phyloP scores from a whole-genome alignment of 2,113 vertebrate genomes.

The Anolis sagrei region DNA sequence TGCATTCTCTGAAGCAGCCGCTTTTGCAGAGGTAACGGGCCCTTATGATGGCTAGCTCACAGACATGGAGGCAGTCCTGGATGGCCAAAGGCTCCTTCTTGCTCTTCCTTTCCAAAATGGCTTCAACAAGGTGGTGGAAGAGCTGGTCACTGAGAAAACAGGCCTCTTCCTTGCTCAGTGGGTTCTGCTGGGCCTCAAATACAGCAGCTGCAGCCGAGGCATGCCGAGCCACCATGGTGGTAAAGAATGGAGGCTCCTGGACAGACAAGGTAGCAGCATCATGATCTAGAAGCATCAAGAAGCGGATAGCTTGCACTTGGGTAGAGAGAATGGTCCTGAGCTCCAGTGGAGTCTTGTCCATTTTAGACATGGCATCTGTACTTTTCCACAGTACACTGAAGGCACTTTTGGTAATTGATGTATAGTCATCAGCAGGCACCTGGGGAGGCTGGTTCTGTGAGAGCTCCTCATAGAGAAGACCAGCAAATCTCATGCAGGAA shows the following conservation, averaged over 20 bases:
- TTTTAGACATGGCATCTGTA: not conserved
- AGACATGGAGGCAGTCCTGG: constrained; percentile 59
- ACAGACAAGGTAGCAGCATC: not conserved
- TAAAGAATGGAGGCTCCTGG: constrained; percentile 70
- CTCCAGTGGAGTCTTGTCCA: not conserved
- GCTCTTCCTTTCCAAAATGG: constrained; percentile 43
- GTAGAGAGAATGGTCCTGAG: constrained; percentile 54
- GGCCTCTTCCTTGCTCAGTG: constrained; percentile 70
- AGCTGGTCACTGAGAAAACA: constrained; percentile 73
- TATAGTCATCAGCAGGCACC: constrained; percentile 68
- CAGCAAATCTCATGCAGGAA: constrained; percentile 64
- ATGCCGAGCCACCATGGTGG: constrained; percentile 68
- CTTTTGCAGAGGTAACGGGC: constrained; percentile 80
- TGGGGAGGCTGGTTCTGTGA: constrained; percentile 16
- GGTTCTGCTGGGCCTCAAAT: constrained; percentile 68
- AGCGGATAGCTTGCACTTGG: constrained; percentile 82
- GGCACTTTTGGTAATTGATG: constrained; percentile 74
- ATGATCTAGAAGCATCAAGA: constrained; percentile 82
- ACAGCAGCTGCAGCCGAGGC: constrained; percentile 73
- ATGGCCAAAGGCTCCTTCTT: not conserved
- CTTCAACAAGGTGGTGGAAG: constrained; percentile 44
- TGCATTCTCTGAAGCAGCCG: constrained; percentile 57
- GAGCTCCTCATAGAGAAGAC: constrained; percentile 79
- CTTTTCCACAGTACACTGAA: constrained; percentile 86
- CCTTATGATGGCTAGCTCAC: constrained; percentile 78